Conservation (phyloP, 2,797 vertebrate genomes). For the Agapornis canus region DNA sequence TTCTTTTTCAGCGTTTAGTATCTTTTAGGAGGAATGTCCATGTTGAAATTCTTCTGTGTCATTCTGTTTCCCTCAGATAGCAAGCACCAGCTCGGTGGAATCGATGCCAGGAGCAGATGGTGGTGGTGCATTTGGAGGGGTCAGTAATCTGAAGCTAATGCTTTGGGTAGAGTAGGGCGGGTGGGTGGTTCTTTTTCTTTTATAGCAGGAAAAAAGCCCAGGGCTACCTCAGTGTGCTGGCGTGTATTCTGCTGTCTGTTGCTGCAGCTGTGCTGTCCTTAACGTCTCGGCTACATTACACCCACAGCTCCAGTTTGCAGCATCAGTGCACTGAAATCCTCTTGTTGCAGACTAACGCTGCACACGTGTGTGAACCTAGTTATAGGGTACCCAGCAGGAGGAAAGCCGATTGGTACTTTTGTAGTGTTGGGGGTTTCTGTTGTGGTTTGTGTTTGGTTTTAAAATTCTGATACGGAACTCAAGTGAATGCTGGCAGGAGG, state of each 20-base stretch:
- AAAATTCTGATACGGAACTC: background rate
- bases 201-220: background rate
- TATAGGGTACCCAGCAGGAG: background rate
- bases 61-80: slow-evolving; percentile 51
- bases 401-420: background rate
- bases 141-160: slow-evolving; percentile 51
- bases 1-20: background rate
- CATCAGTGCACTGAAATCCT: background rate
- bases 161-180: background rate
- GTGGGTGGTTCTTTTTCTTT: background rate
- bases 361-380: background rate
- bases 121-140: slow-evolving; percentile 55
- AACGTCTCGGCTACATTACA: background rate
- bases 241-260: background rate
- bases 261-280: background rate
- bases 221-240: background rate
- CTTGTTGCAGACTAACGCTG: background rate
- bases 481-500: background rate
- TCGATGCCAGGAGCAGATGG: slow-evolving; percentile 54
- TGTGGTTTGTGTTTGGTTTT: background rate
- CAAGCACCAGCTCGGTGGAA: slow-evolving; percentile 53
- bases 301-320: background rate
- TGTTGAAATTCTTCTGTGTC: background rate
- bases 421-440: background rate
- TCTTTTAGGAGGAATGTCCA: background rate